Evolutionary conservation across 2,797 vertebrate genomes (phyloP), one percentile per base, ranked within the genome.

Genomic region (Avahi laniger): DNA sequence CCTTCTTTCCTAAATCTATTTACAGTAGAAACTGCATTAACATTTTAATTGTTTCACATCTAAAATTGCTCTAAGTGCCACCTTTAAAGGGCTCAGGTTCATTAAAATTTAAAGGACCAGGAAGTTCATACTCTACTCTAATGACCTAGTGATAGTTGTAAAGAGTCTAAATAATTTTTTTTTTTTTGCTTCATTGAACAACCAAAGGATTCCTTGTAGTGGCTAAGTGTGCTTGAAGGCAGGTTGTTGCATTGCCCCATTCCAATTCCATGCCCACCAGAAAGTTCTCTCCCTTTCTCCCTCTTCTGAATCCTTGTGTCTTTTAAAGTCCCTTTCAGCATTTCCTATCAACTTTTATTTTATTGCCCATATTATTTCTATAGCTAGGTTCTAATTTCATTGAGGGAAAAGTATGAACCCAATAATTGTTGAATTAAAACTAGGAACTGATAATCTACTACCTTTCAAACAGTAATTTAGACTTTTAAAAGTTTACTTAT

Each of bases 21-120:
- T 97, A 95, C 83, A 88, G 83, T 93, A 88, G 96, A 94, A 96
- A 91, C 20, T 4, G 91, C 72, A 95, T 97, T 97, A 96, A 96
- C 97, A 97, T 97, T 95, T 96, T 97, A 97, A 97, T 98, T 97
- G 96, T 98, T 96, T 96, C 50, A 75, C 93, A 91, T 94, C 80
- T 94, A 88, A 97, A 94, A 91, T 96, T 93, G 80, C 91, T 97
- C 63, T 95, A 79, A 26, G 57, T 63, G 80, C 93, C 91, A 91
- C 96, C 69, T 91, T 97, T 95, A 95, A 95, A 97, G 57, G 69
- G 35, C 87, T 95, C 30, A n/a, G 76, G 76, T 93, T 96, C 96
- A 96, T 97, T 97, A 94, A 97, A 96, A 97, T 96, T 96, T 97
- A 90, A 96, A 94, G 76, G 86, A 95, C 91, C 57, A 79, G 80